These are phyloP conservation scores for Ophion costatus DNA, from an alignment of 2,888 invertebrate genomes.

Conservation along the genomic window DNA sequence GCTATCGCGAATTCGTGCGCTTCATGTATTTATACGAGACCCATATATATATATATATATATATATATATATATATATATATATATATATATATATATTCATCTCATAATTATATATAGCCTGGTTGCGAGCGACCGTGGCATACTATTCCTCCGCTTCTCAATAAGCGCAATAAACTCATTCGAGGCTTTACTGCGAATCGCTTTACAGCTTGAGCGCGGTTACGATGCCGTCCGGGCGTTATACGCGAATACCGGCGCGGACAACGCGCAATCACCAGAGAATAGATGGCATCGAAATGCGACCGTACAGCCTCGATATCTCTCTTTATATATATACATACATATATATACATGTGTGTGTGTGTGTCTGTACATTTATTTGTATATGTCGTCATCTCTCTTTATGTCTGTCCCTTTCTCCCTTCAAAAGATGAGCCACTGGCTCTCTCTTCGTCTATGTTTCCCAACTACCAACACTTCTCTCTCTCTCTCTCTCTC, in stretches of 20 bases:
- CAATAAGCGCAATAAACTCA: slow-evolving; percentile 84
- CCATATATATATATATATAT: too few relatives aligned
- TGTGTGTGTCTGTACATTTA: too few relatives aligned
- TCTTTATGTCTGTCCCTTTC: background rate
- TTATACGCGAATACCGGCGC: slow-evolving; percentile 53
- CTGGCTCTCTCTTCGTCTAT: too few relatives aligned
- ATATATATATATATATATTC: slow-evolving; percentile 15
- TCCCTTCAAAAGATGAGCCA: too few relatives aligned
- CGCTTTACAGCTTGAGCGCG: slow-evolving; percentile 81
- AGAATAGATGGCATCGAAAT: slow-evolving; percentile 33
- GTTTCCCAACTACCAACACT: too few relatives aligned
- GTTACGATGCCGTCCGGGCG: slow-evolving; percentile 72
- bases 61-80: background rate
- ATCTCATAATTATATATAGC: slow-evolving; percentile 28
- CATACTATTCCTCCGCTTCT: slow-evolving; percentile 64
- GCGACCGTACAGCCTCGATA: slow-evolving; percentile 23
- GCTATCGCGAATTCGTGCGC: slow-evolving; percentile 36
- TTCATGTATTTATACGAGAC: slow-evolving; percentile 21
- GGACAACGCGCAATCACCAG: slow-evolving; percentile 31
- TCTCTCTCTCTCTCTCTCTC: too few relatives aligned
- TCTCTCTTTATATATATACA: background rate
- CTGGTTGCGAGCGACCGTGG: slow-evolving; percentile 13
- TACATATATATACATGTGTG: too few relatives aligned
- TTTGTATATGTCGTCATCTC: background rate
- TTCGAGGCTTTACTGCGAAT: slow-evolving; percentile 82